phyloP scores from a whole-genome alignment of 2,113 vertebrate genomes.

The Campylomormyrus tamandua region DNA sequence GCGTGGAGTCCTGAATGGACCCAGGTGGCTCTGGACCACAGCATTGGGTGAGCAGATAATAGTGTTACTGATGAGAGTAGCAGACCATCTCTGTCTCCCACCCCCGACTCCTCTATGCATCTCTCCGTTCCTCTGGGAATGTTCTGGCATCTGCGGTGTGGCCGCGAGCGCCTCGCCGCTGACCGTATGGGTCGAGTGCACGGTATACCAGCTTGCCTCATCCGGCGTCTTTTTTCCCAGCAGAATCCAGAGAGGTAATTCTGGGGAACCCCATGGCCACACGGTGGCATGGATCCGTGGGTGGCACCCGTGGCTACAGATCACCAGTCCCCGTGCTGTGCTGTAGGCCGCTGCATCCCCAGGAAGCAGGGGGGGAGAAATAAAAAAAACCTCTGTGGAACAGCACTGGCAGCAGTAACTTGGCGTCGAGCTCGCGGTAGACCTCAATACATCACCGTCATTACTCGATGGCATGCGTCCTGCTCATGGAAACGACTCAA shows the following conservation, averaged over 20 bases:
- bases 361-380: background rate
- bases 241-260: background rate
- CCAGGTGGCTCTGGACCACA: background rate
- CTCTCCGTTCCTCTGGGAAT: background rate
- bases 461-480: conserved; percentile 19
- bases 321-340: background rate
- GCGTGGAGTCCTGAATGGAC: background rate
- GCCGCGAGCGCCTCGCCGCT: no score
- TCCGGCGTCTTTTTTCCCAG: background rate
- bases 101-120: background rate
- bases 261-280: background rate
- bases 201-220: background rate
- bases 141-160: background rate
- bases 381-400: conserved; percentile 10
- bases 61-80: conserved; percentile 1
- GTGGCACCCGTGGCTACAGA: background rate
- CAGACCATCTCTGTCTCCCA: background rate
- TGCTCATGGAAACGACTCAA: conserved; percentile 25
- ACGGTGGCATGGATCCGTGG: background rate
- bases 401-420: conserved; percentile 9
- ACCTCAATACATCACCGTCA: conserved; percentile 28
- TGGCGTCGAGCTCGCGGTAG: conserved; percentile 21
- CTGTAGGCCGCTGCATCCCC: background rate
- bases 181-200: no score
- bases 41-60: no score